These are phyloP conservation scores for Mormyrops attenuatus DNA, from an alignment of 2,797 vertebrate genomes.

Conservation along the genomic window DNA sequence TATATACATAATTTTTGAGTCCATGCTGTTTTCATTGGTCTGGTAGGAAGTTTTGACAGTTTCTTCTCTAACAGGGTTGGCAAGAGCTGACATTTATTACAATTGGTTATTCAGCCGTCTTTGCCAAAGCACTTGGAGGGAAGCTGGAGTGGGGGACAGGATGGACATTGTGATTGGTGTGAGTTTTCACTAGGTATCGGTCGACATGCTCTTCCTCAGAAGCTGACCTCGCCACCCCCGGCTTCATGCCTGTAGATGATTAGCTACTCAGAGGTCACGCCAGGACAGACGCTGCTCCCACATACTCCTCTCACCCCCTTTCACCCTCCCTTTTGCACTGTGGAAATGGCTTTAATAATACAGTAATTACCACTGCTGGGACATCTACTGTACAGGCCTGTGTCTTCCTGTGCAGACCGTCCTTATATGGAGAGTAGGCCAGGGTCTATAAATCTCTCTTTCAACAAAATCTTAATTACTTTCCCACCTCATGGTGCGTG, in stretches of 20 bases:
- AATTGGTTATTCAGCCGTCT: not conserved
- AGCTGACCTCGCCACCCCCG: not conserved
- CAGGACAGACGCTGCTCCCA: slow-evolving; percentile 34
- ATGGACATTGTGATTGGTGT: not conserved
- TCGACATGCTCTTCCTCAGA: not conserved
- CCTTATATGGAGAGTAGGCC: slow-evolving; percentile 11
- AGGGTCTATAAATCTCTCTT: slow-evolving; percentile 43
- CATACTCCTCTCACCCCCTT: slow-evolving; percentile 32
- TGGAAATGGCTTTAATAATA: slow-evolving; percentile 17
- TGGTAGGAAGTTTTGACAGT: not conserved
- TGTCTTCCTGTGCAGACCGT: slow-evolving; percentile 21
- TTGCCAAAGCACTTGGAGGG: not conserved
- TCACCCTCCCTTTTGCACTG: slow-evolving; percentile 27
- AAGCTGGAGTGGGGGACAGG: not conserved
- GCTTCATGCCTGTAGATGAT: not conserved
- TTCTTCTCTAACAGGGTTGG: not conserved
- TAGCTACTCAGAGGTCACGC: slow-evolving; percentile 25
- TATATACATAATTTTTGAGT: not conserved
- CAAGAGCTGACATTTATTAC: not conserved
- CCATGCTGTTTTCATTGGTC: not conserved
- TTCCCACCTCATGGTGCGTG: not conserved
- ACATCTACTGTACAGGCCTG: slow-evolving; percentile 24
- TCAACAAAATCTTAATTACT: slow-evolving; percentile 37
- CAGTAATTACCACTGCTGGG: slow-evolving; percentile 26
- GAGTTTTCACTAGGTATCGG: not conserved